These are phyloP conservation scores for Mormyrus iriodes DNA, from an alignment of 2,113 vertebrate genomes.

Conservation along the genomic window DNA sequence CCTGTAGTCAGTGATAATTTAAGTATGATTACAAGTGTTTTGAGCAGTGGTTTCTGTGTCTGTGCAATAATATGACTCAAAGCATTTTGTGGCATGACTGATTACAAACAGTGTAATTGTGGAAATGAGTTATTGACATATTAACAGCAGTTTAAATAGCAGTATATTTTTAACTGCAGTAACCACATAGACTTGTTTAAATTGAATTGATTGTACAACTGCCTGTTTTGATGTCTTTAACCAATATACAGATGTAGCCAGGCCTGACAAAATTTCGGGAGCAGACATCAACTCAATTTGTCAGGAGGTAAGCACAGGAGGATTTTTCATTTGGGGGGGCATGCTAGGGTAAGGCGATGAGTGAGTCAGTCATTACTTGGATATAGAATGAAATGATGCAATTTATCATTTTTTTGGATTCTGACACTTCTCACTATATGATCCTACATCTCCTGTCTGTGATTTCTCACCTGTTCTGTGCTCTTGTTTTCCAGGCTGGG, in stretches of 20 bases:
- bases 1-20: neutral
- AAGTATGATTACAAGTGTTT: neutral
- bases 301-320: conserved; percentile 73
- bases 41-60: neutral
- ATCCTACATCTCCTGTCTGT: neutral
- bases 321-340: neutral
- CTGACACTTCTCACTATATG: neutral
- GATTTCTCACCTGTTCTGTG: neutral
- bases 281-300: conserved; percentile 95
- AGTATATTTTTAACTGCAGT: neutral
- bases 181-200: neutral
- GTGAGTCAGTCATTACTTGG: neutral
- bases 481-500: conserved; percentile 63
- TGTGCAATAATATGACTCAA: neutral
- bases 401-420: neutral
- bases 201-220: neutral
- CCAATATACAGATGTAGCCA: conserved; percentile 71
- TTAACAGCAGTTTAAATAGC: neutral
- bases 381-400: neutral
- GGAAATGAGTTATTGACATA: neutral
- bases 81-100: neutral
- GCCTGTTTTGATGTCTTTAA: conserved; percentile 54
- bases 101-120: neutral
- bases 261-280: conserved; percentile 90
- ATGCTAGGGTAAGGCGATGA: neutral